phyloP scores from a whole-genome alignment of 2,888 invertebrate genomes.

The Erebia palarica region DNA sequence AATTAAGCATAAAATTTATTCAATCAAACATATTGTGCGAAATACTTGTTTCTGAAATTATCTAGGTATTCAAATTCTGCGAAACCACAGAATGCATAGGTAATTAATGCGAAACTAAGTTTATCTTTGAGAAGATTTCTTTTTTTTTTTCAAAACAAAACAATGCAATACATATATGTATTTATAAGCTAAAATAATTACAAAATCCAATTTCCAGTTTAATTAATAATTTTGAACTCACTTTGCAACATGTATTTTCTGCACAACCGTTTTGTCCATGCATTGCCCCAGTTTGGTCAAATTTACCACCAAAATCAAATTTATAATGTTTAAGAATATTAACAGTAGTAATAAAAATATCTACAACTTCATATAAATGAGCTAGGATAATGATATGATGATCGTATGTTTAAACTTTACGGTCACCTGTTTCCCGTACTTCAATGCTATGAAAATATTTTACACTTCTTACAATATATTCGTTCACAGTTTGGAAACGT shows the following conservation, averaged over 20 bases:
- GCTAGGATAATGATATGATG: neutral
- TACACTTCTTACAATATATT: neutral
- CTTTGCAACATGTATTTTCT: conserved; percentile 64
- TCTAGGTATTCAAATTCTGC: too few species aligned
- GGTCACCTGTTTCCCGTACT: neutral
- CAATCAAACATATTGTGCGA: too few species aligned
- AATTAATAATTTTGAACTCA: conserved; percentile 52
- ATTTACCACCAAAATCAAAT: neutral
- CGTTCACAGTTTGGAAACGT: conserved; percentile 11
- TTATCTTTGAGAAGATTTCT: too few species aligned
- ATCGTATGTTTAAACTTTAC: neutral
- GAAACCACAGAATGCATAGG: too few species aligned
- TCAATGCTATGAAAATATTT: conserved; percentile 2
- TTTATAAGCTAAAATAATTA: neutral
- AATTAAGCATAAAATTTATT: too few species aligned
- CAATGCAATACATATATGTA: neutral
- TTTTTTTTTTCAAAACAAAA: too few species aligned
- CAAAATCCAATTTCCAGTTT: neutral
- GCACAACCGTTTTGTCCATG: conserved; percentile 81
- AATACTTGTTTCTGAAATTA: too few species aligned
- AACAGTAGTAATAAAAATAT: neutral
- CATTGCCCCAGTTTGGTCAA: conserved; percentile 83
- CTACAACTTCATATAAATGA: conserved; percentile 2
- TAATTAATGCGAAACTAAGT: too few species aligned
- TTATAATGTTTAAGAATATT: neutral